Conservation (phyloP, 2,113 vertebrate species). For the Pedionomus torquatus region DNA sequence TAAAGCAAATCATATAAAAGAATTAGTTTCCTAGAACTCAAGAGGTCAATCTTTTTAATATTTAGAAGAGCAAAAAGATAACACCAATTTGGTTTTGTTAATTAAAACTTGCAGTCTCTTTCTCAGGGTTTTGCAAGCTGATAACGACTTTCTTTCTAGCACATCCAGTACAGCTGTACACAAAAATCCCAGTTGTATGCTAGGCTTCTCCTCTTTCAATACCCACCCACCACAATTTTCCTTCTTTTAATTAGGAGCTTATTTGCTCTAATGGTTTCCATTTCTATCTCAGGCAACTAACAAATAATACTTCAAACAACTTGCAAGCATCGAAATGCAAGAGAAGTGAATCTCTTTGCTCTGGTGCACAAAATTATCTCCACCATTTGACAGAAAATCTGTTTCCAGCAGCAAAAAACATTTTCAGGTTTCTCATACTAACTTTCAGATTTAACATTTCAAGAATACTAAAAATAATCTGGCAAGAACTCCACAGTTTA, state of each 20-base stretch:
- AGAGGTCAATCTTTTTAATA: neutral
- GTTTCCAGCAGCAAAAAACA: neutral
- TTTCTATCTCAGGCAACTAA: neutral
- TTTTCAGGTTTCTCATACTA: neutral
- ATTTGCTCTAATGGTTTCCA: neutral
- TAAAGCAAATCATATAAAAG: neutral
- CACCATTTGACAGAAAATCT: neutral
- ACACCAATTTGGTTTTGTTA: neutral
- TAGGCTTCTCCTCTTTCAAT: neutral
- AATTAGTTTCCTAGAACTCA: neutral
- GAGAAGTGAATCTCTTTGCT: neutral
- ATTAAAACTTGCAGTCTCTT: neutral
- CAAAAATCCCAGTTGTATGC: neutral
- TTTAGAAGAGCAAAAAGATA: neutral
- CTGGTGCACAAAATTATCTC: neutral
- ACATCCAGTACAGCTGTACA: neutral
- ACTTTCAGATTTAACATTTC: neutral
- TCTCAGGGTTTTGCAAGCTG: neutral
- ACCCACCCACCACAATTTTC: neutral
- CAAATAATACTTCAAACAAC: neutral
- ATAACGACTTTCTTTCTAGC: neutral
- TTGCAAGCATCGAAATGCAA: neutral
- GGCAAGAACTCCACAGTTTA: neutral
- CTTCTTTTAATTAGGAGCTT: neutral
- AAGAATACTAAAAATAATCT: neutral